phyloP scores from a whole-genome alignment of 2,797 vertebrate genomes.

The Gorsachius magnificus region DNA sequence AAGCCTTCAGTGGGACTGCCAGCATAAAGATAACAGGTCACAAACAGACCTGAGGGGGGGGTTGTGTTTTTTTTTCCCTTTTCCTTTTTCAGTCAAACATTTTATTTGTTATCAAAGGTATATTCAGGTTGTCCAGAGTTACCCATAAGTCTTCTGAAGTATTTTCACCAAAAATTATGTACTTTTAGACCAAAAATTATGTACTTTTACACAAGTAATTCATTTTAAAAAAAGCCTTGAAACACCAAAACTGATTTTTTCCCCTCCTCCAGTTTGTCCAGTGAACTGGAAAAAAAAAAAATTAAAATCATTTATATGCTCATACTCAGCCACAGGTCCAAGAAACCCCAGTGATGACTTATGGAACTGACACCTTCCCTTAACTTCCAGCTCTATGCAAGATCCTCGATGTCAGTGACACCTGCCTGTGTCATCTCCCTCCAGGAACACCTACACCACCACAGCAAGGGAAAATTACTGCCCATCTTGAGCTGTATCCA shows the following conservation, averaged over 20 bases:
- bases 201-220: not conserved
- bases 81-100: not conserved
- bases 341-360: not conserved
- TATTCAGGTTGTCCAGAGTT: not conserved
- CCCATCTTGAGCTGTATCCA: not conserved
- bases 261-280: not conserved
- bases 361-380: not conserved
- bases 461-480: not conserved
- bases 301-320: not conserved
- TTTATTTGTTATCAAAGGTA: not conserved
- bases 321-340: not conserved
- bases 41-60: not conserved
- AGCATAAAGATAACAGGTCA: not conserved
- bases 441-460: not conserved
- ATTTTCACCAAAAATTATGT: not conserved
- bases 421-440: conserved; percentile 1
- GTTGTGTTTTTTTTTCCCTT: not conserved
- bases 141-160: not conserved
- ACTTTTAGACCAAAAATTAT: not conserved
- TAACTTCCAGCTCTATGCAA: conserved; percentile 8
- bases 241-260: not conserved
- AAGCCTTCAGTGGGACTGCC: not conserved
- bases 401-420: not conserved
- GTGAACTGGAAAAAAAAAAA: not conserved
- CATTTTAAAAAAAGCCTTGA: not conserved